Evolutionary conservation across 2,888 invertebrate species (phyloP).

Genomic region (Serrognathus titanus): DNA sequence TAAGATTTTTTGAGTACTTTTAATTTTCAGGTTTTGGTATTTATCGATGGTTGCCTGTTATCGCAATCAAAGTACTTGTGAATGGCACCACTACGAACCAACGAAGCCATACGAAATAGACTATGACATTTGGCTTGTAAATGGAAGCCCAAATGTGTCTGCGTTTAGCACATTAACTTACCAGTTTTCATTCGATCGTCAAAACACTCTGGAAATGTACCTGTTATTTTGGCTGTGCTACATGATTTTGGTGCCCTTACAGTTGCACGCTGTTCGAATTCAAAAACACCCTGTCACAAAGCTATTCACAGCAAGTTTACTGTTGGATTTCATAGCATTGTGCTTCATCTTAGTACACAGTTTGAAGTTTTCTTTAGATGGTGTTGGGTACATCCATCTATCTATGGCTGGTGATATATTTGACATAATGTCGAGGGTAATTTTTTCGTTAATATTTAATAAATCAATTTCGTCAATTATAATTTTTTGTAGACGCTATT

Average conservation of each 20-base stretch:
- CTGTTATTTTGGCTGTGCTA: constrained; percentile 84
- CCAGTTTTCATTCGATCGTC: constrained; percentile 95
- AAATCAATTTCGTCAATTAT: not conserved
- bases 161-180: constrained; percentile 85
- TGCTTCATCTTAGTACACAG: constrained; percentile 85
- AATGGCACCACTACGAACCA: constrained; percentile 76
- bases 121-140: constrained; percentile 95
- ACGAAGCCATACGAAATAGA: constrained; percentile 51
- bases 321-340: constrained; percentile 81
- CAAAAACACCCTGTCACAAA: constrained; percentile 91
- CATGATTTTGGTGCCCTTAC: constrained; percentile 77
- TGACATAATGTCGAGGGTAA: constrained; percentile 86
- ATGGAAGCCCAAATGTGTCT: constrained; percentile 89
- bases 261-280: constrained; percentile 83
- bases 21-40: constrained; percentile 82
- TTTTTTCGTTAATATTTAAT: constrained; percentile 31
- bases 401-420: constrained; percentile 88
- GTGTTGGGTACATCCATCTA: constrained; percentile 78
- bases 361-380: constrained; percentile 86
- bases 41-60: constrained; percentile 92
- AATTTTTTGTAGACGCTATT: constrained; percentile 73
- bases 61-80: constrained; percentile 72
- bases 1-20: not conserved
- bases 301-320: constrained; percentile 82
- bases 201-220: constrained; percentile 89